phyloP scores from a whole-genome alignment of 2,888 invertebrate species.

The Ceriagrion tenellum region DNA sequence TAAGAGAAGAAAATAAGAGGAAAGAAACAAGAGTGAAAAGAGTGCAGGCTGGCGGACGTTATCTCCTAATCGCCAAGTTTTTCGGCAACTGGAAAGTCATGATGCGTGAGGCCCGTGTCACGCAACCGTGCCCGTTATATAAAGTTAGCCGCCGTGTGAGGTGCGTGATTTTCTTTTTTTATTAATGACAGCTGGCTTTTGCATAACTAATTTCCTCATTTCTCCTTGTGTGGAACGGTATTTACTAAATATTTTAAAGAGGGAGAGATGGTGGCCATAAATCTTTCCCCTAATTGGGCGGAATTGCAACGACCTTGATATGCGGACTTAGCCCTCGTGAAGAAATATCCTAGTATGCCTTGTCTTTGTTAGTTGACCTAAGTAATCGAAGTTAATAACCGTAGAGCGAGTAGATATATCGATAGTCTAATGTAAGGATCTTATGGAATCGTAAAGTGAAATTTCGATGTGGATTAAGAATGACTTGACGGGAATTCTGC shows the following conservation, averaged over 20 bases:
- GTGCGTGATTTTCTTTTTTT: neutral
- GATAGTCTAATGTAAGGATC: no score
- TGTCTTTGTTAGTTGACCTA: no score
- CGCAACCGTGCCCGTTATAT: neutral
- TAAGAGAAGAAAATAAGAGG: neutral
- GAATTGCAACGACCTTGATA: neutral
- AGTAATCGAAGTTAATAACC: no score
- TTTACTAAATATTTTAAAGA: neutral
- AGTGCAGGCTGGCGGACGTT: no score
- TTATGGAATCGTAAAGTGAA: no score
- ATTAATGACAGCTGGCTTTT: neutral
- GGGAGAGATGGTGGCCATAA: neutral
- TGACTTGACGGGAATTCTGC: no score
- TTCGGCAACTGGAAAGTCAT: neutral
- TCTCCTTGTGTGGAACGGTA: neutral
- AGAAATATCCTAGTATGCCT: no score
- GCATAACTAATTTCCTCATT: neutral
- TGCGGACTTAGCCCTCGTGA: no score
- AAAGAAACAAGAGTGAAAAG: neutral
- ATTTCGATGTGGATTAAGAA: no score
- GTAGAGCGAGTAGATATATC: no score
- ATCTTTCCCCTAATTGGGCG: neutral
- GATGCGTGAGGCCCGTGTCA: neutral
- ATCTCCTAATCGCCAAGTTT: neutral
- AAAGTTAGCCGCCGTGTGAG: neutral